phyloP scores from a whole-genome alignment of 2,888 invertebrate genomes.

The Epirrhoe alternata region DNA sequence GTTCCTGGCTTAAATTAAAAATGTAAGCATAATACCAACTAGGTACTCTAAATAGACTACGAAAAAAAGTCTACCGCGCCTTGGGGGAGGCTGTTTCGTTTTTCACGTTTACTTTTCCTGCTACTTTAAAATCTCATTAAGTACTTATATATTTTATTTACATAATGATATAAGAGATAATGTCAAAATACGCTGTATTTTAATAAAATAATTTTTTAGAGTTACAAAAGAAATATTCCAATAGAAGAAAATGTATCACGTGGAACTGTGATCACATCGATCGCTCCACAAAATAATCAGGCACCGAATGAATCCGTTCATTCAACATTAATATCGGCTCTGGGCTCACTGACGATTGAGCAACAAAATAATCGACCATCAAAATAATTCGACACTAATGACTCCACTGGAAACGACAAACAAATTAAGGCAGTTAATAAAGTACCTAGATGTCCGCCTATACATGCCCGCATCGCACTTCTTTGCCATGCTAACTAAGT shows the following conservation, averaged over 20 bases:
- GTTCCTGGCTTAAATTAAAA: too few relatives aligned
- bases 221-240: not conserved
- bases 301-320: not conserved
- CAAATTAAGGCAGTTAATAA: slow-evolving; percentile 15
- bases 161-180: too few relatives aligned
- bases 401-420: slow-evolving; percentile 15
- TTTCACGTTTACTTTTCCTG: too few relatives aligned
- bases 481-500: not conserved
- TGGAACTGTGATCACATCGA: not conserved
- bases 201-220: too few relatives aligned
- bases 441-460: not conserved
- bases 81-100: too few relatives aligned
- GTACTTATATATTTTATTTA: too few relatives aligned
- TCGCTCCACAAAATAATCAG: not conserved
- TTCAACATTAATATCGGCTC: not conserved
- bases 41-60: too few relatives aligned
- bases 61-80: too few relatives aligned
- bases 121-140: too few relatives aligned
- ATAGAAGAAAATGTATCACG: not conserved
- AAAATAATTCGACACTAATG: slow-evolving; percentile 18
- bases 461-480: not conserved
- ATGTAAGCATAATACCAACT: too few relatives aligned
- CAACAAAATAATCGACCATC: slow-evolving; percentile 6
- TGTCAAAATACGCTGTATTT: too few relatives aligned
- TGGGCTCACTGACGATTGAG: not conserved